These are phyloP conservation scores for Aramus guarauna DNA, from an alignment of 2,113 vertebrate species.

Conservation along the genomic window DNA sequence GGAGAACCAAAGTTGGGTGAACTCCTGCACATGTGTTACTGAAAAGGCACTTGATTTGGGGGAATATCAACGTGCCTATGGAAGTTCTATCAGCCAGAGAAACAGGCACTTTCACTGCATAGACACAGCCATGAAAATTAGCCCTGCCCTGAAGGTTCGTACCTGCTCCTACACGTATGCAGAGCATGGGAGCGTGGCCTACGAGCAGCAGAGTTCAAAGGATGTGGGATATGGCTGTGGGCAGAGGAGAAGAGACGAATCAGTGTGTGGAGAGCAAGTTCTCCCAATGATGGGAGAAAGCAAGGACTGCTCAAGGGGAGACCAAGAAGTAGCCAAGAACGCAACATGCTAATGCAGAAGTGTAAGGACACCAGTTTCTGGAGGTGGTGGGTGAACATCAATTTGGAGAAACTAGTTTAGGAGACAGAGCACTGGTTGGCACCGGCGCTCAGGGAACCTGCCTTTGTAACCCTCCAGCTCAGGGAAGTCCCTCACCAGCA, in stretches of 20 bases:
- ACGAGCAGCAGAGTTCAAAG: fast-evolving
- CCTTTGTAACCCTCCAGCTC: not conserved
- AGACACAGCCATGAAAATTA: not conserved
- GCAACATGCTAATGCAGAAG: fast-evolving
- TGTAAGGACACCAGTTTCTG: fast-evolving
- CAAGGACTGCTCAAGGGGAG: not conserved
- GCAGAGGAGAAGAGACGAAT: not conserved
- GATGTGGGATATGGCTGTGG: not conserved
- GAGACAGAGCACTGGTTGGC: not conserved
- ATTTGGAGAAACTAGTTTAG: not conserved
- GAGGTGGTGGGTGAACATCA: fast-evolving
- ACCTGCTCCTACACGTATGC: fast-evolving
- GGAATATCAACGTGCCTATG: not conserved
- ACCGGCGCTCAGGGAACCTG: not conserved
- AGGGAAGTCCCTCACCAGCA: not conserved
- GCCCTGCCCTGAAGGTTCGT: not conserved
- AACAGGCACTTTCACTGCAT: not conserved
- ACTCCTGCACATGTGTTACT: not conserved
- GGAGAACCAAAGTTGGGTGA: not conserved
- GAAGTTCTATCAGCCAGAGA: not conserved
- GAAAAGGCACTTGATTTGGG: not conserved
- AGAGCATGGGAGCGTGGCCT: not conserved
- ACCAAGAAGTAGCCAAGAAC: not conserved
- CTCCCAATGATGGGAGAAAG: not conserved
- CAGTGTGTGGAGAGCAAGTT: not conserved